These are phyloP conservation scores for Malthinus flaveolus DNA, from an alignment of 2,888 invertebrate genomes.

Conservation along the genomic window DNA sequence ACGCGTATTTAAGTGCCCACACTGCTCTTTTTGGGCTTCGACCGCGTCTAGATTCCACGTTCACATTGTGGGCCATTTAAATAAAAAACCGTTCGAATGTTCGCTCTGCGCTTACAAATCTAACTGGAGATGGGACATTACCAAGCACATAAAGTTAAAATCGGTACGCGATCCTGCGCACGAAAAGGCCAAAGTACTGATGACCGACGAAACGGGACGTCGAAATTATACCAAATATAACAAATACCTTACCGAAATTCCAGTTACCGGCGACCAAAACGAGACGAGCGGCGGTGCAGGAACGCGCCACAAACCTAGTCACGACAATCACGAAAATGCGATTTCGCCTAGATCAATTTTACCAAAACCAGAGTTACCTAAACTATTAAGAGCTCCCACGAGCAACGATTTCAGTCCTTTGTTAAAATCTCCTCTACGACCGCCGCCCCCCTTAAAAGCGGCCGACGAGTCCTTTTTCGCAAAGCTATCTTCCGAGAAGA, in stretches of 20 bases:
- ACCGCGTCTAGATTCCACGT: constrained; percentile 93
- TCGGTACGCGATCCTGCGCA: constrained; percentile 83
- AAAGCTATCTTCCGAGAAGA: constrained; percentile 48
- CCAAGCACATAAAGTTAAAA: constrained; percentile 91
- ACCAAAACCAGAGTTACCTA: constrained; percentile 42
- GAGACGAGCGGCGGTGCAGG: constrained; percentile 53
- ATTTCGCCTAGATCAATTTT: constrained; percentile 31
- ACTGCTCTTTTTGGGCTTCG: constrained; percentile 90
- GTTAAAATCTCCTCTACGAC: constrained; percentile 46
- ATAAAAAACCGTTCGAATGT: constrained; percentile 94
- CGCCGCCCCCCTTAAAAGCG: constrained; percentile 63
- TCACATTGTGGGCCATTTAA: constrained; percentile 90
- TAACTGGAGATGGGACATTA: constrained; percentile 97
- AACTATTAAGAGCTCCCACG: constrained; percentile 38
- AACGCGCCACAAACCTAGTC: constrained; percentile 44
- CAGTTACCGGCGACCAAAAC: constrained; percentile 47
- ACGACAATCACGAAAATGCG: constrained; percentile 39
- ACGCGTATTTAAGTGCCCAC: constrained; percentile 89
- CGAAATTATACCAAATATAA: constrained; percentile 93
- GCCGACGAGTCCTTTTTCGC: constrained; percentile 58
- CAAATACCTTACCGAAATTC: constrained; percentile 74
- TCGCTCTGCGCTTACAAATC: constrained; percentile 91
- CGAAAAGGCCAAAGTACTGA: constrained; percentile 77
- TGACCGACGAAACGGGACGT: constrained; percentile 90
- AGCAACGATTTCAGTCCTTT: constrained; percentile 44